Percentiles rank a stretch among this genome's conserved stretches.
Evolutionary conservation across 2,113 vertebrate species (phyloP).

Genomic region (Theropithecus gelada): DNA sequence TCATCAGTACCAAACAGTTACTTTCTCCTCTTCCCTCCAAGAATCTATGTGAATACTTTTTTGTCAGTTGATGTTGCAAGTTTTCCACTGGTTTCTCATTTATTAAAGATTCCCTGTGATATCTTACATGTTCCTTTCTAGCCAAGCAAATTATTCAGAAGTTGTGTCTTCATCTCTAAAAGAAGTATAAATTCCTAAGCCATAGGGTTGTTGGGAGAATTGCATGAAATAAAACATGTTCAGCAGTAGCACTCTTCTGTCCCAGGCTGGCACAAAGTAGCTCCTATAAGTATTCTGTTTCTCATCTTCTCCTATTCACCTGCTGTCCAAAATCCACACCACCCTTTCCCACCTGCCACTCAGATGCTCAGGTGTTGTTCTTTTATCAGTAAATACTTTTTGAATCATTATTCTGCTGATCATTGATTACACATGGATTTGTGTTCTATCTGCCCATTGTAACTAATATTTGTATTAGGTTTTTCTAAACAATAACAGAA

Average conservation of each 20-base stretch:
- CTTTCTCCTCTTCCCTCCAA: not conserved
- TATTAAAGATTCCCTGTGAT: not conserved
- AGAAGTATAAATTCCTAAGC: not conserved
- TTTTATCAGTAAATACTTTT: not conserved
- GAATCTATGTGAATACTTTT: not conserved
- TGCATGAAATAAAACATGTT: not conserved
- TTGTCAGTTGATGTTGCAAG: not conserved
- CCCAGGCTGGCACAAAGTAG: not conserved
- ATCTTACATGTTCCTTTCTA: not conserved
- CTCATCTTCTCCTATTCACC: not conserved
- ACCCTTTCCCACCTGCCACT: not conserved
- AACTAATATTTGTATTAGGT: not conserved
- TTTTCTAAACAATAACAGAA: slow-evolving; percentile 4
- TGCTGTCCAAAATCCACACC: not conserved
- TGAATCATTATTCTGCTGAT: not conserved
- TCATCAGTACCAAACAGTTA: not conserved
- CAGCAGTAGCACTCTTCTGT: not conserved
- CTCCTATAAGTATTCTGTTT: not conserved
- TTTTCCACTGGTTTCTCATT: not conserved
- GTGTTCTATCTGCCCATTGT: not conserved
- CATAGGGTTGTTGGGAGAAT: not conserved
- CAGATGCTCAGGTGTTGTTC: not conserved
- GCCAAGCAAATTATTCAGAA: not conserved
- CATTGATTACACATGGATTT: not conserved
- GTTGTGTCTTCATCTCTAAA: not conserved